Percentiles rank a stretch among this genome's conserved stretches.
Evolutionary conservation across 2,888 invertebrate species (phyloP).

Genomic region (Phrixothrix hirtus): DNA sequence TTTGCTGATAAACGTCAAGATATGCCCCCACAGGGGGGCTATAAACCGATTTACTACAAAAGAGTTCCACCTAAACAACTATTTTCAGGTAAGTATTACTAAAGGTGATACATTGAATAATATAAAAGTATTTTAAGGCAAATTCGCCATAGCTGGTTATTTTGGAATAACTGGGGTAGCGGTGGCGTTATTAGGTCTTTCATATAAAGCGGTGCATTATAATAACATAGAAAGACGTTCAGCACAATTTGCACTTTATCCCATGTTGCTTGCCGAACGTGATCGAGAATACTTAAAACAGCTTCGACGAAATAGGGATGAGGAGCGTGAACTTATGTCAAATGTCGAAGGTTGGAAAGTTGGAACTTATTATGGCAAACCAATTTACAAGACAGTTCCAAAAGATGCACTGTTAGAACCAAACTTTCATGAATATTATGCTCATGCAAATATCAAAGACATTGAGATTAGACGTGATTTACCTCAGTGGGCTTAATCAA

Average conservation of each 20-base stretch:
- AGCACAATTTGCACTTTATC: conserved; percentile 73
- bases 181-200: conserved; percentile 63
- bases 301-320: conserved; percentile 76
- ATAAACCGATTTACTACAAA: conserved; percentile 72
- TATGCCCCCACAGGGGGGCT: conserved; percentile 92
- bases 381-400: conserved; percentile 72
- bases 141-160: conserved; percentile 65
- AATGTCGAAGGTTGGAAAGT: conserved; percentile 90
- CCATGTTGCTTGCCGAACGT: conserved; percentile 79
- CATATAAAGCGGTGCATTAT: conserved; percentile 58
- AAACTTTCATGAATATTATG: conserved; percentile 71
- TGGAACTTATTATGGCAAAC: conserved; percentile 86
- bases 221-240: conserved; percentile 76
- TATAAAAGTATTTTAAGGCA: conserved; percentile 60
- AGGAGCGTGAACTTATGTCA: conserved; percentile 85
- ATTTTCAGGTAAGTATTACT: conserved; percentile 63
- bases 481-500: conserved; percentile 60
- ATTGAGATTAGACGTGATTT: conserved; percentile 61
- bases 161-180: conserved; percentile 62
- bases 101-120: no score
- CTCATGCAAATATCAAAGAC: conserved; percentile 62
- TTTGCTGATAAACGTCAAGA: conserved; percentile 82
- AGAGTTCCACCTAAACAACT: conserved; percentile 73
- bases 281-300: conserved; percentile 85
- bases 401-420: conserved; percentile 68